These are phyloP conservation scores for Plebejus anna DNA, from an alignment of 2,888 invertebrate species.

Conservation along the genomic window DNA sequence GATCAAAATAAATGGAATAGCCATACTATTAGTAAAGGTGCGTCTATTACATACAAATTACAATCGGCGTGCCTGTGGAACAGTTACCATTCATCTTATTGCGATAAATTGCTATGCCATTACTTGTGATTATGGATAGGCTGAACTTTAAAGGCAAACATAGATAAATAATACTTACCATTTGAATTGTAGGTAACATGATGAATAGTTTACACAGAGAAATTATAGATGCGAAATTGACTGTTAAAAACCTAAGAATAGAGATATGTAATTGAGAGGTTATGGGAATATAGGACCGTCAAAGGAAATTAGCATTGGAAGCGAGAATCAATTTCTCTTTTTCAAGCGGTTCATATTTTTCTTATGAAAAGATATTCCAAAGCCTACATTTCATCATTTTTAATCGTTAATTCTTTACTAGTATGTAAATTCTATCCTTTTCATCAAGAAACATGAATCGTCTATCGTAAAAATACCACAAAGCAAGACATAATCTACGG, in stretches of 20 bases:
- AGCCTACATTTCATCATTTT: neutral
- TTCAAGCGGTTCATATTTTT: too few relatives aligned
- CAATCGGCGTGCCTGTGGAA: constrained; percentile 2
- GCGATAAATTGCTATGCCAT: constrained; percentile 13
- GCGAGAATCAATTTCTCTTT: too few relatives aligned
- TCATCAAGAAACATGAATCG: neutral
- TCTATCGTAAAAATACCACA: neutral
- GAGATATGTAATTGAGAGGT: neutral
- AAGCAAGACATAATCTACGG: neutral
- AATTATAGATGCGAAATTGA: neutral
- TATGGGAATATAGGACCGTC: too few relatives aligned
- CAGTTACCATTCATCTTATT: constrained; percentile 13
- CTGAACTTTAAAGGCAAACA: constrained; percentile 7
- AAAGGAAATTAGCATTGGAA: too few relatives aligned
- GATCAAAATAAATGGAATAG: neutral
- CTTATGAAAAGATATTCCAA: neutral
- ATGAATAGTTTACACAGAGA: neutral
- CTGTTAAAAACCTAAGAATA: neutral
- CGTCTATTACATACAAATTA: neutral
- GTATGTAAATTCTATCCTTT: neutral
- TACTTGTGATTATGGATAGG: neutral
- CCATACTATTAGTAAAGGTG: neutral
- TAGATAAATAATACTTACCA: neutral
- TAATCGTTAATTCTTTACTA: neutral
- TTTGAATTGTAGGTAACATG: neutral